Base-by-base conservation (phyloP, 2,888 invertebrate species). In the Perizoma flavofasciatum region DNA sequence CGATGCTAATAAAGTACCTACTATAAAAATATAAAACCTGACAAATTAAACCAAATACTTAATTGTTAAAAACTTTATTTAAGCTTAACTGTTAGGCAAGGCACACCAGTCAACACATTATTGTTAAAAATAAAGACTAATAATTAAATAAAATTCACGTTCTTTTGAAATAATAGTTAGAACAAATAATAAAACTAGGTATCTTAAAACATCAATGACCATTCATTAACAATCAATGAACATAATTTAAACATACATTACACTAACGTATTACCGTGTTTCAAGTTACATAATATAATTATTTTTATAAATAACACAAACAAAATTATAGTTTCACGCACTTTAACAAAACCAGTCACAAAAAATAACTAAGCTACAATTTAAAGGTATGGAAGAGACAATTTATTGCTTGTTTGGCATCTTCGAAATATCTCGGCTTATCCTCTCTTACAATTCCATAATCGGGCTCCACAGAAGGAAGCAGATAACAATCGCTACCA, bases 391-490 rank as follows among this genome's bases (percentile, higher is more conserved):
- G 68, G 72, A 89, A 91, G 4, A 92, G 75, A 66, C 86, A 85
- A 67, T 75, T 76, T 2, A 92, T 89, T 5, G 92, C 92, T 73
- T 89, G 85, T 52, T 86, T 79, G 0, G 90, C 79, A 44, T 92
- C 87, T 65, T 85, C 82, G 51, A 92, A 92, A 61, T 91, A 91
- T 33, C 83, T 78, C 0, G 88, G 90, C 49, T 83, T 86, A 59
- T 88, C 82, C 0, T 77, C 75, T 57, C 85, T 78, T 0, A 70
- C 67, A 11, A 92, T 88, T 4, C 92, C 92, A 55, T 89, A 92
- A 66, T 91, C 88, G 0, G 89, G 90, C 59, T 92, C 89, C 4
- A 89, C 57, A 0, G 87, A 77, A 0, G 92, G 92, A 52, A 86
- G 55, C 6, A 75, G 50, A 11, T 68, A 55, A 41, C 54, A 67